Percentiles rank a stretch among this genome's conserved stretches.
phyloP scores from a whole-genome alignment of 2,888 invertebrate species.

The Cheiracanthium punctorium region DNA sequence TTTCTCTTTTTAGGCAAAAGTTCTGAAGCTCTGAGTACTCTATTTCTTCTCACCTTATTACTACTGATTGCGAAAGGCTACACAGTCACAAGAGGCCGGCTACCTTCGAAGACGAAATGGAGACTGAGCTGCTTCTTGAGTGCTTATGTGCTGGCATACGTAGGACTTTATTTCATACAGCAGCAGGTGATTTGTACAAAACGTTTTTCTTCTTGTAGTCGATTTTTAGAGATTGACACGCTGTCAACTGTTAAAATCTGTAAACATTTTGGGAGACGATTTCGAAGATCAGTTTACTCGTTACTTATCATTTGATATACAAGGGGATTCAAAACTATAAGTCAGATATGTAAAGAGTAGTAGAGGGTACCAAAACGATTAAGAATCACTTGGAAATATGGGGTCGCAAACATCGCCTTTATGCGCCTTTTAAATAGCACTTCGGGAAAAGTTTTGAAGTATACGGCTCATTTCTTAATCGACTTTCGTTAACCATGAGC shows the following conservation, averaged over 20 bases:
- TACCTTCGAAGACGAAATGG: conserved; percentile 84
- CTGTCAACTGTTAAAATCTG: neutral
- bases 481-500: too few relatives aligned
- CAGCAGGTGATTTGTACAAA: conserved; percentile 80
- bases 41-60: conserved; percentile 85
- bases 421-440: too few relatives aligned
- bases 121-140: conserved; percentile 89
- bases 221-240: neutral
- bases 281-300: neutral
- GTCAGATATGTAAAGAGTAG: too few relatives aligned
- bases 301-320: too few relatives aligned
- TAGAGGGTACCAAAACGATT: too few relatives aligned
- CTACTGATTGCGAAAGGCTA: conserved; percentile 91
- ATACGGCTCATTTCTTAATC: too few relatives aligned
- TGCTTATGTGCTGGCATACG: conserved; percentile 84
- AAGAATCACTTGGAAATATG: too few relatives aligned
- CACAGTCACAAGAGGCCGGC: conserved; percentile 89
- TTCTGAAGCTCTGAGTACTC: conserved; percentile 84
- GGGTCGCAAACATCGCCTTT: too few relatives aligned
- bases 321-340: too few relatives aligned
- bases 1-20: conserved; percentile 81
- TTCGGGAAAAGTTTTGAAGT: too few relatives aligned
- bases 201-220: neutral
- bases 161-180: conserved; percentile 87
- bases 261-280: neutral